Evolutionary conservation across 2,888 invertebrate genomes (phyloP), one percentile per base, ranked within the genome.

Genomic region (Machimus rusticus): DNA sequence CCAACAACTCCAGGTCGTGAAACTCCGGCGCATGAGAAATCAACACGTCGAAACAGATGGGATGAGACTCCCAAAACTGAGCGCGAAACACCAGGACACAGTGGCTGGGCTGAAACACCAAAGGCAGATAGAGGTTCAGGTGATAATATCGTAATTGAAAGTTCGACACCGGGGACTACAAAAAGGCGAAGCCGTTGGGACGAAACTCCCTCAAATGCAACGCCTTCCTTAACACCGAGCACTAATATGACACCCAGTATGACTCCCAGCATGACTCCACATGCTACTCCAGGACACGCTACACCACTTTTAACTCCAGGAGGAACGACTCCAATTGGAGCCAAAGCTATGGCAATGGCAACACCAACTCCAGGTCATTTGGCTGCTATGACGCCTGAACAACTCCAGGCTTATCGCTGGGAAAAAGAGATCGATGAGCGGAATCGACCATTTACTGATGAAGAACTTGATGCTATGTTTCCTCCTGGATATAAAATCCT

Each of bases 71-170:
- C 99, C 1, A 98, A 98, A 94, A 98, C 99, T 4, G 99, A 99
- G 92, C 94, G 99, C 92, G 99, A 99, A 94, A 99, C 99, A 0
- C 99, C 99, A 0, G 99, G 98, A 0, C 98, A 99, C 92, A 98
- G 98, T 91, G 99, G 99, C 1, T 99, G 99, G 99, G 99, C 99
- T 19, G 99, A 99, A 93, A 99, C 99, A 0, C 99, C 99, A 0
- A 96, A 98, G 88, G 98, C 99, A 0, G 99, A 99, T 92, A 95
- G 99, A 87, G 96, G 96, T 4, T 95, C 95, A 0, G 95, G 95
- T 14, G 94, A 94, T 76, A 94, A 94, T 90, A 94, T 95, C 14
- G 96, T 97, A 85, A 96, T 98, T 91, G 98, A 98, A 92, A 98
- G 98, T 0, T 98, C 99, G 0, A 99, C 99, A 0, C 98, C 99